These are phyloP conservation scores for Nerophis ophidion DNA, from an alignment of 2,113 vertebrate genomes.

Conservation along the genomic window DNA sequence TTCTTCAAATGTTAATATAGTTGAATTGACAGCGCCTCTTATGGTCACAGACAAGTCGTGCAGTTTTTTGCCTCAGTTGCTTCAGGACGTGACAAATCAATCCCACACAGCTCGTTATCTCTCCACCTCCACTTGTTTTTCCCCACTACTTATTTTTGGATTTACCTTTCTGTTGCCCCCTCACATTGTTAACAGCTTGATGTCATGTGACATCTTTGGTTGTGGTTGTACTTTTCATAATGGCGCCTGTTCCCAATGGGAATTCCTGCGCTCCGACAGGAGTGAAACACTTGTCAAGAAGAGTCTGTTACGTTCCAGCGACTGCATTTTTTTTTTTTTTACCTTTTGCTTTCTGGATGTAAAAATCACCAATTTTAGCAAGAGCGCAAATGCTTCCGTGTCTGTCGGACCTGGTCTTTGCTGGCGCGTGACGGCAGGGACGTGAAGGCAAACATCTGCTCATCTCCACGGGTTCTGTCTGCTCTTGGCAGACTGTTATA, in stretches of 20 bases:
- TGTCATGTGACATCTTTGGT: constrained; percentile 3
- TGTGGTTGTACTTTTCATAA: not conserved
- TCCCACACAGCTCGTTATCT: no score
- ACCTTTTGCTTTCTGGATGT: not conserved
- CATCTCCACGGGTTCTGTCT: not conserved
- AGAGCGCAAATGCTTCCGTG: not conserved
- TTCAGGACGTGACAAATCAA: no score
- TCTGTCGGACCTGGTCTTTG: not conserved
- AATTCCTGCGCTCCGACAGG: not conserved
- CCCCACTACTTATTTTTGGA: not conserved
- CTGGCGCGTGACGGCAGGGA: not conserved
- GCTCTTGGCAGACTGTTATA: not conserved
- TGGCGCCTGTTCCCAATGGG: not conserved
- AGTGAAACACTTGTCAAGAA: constrained; percentile 6
- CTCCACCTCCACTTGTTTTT: no score
- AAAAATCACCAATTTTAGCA: not conserved
- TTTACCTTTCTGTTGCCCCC: not conserved
- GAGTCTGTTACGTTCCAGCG: constrained; percentile 7
- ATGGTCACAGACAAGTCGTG: no score
- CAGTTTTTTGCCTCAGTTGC: no score
- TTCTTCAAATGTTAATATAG: no score
- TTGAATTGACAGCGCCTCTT: no score
- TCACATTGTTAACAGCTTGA: not conserved
- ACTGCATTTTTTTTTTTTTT: not conserved
- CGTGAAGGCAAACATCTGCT: constrained; percentile 8